Evolutionary conservation across 2,113 vertebrate genomes (phyloP).

Genomic region (Nipponia nippon): DNA sequence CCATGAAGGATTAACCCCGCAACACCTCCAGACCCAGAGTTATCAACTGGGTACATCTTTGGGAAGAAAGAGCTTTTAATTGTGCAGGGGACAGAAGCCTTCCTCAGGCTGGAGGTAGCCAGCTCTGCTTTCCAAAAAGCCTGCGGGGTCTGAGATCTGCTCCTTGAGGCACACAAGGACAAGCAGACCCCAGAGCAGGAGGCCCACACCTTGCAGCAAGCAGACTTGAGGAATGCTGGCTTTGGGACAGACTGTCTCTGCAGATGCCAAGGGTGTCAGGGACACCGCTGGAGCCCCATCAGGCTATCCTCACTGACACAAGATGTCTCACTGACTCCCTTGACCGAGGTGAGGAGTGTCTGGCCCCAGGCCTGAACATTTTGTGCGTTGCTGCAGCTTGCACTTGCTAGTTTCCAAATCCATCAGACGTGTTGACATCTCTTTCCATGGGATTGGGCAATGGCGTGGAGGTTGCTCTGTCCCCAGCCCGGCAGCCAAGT

Average conservation of each 20-base stretch:
- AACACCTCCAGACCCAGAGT: background rate
- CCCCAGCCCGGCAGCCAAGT: background rate
- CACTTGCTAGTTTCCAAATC: background rate
- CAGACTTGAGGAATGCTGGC: background rate
- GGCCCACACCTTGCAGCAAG: background rate
- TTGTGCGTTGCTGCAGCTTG: background rate
- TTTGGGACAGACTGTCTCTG: background rate
- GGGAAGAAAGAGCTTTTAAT: background rate
- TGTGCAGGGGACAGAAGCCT: background rate
- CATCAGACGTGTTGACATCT: background rate
- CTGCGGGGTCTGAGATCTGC: accelerated
- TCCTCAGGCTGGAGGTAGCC: background rate
- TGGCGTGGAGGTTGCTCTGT: background rate
- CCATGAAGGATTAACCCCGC: background rate
- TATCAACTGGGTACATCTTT: background rate
- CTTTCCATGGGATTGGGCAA: background rate
- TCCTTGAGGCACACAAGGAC: background rate
- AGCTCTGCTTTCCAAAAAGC: background rate
- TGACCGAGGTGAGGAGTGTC: background rate
- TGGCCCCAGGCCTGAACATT: background rate
- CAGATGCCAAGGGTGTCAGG: background rate
- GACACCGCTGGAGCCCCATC: accelerated
- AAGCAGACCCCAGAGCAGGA: background rate
- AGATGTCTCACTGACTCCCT: background rate
- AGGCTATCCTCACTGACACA: background rate